phyloP scores from a whole-genome alignment of 2,797 vertebrate species.

The Hydrolagus colliei region DNA sequence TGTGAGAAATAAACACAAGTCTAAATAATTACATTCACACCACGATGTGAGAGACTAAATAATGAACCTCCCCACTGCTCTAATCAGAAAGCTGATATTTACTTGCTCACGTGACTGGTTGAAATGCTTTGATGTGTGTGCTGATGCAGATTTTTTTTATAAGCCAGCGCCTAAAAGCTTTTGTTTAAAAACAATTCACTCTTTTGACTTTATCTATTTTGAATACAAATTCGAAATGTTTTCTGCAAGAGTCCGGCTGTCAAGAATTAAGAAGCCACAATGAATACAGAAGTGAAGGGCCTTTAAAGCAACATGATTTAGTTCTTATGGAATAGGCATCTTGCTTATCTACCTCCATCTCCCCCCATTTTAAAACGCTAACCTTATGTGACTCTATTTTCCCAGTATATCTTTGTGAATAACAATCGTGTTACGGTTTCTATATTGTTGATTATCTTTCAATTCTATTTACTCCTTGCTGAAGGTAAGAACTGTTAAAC shows the following conservation, averaged over 20 bases:
- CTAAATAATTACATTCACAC: slow-evolving; percentile 20
- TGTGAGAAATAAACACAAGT: neutral
- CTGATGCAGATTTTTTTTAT: neutral
- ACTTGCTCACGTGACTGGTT: slow-evolving; percentile 8
- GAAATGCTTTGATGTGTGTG: slow-evolving; percentile 11
- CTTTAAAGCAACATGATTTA: neutral
- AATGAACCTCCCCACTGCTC: slow-evolving; percentile 3
- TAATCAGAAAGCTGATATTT: slow-evolving; percentile 27
- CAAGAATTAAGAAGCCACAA: neutral
- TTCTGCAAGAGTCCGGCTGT: neutral
- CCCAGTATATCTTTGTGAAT: slow-evolving; percentile 30
- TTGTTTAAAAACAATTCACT: neutral
- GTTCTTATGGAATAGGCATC: neutral
- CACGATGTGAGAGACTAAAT: slow-evolving; percentile 27
- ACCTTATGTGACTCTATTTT: slow-evolving; percentile 43
- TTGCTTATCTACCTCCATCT: slow-evolving; percentile 37
- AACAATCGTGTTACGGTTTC: slow-evolving; percentile 38
- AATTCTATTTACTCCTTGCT: slow-evolving; percentile 54
- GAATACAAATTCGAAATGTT: neutral
- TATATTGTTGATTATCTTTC: slow-evolving; percentile 39
- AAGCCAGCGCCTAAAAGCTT: neutral
- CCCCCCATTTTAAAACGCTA: neutral
- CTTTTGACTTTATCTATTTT: neutral
- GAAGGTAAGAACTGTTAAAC: slow-evolving; percentile 62
- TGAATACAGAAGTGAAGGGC: neutral